Evolutionary conservation across 2,797 vertebrate genomes (phyloP).

Genomic region (Chaenodraco wilsoni): DNA sequence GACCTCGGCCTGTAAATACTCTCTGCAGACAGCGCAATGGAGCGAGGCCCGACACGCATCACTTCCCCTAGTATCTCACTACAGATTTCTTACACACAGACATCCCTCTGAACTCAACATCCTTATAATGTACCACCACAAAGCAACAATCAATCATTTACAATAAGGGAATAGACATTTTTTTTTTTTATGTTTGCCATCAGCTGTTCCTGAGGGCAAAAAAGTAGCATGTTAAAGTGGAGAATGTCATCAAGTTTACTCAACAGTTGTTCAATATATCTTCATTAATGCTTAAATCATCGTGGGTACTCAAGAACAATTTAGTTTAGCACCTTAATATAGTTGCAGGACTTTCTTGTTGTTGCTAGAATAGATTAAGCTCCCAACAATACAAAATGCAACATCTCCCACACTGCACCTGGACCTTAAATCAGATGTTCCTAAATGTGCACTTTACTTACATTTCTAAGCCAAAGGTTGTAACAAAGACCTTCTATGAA

Average conservation of each 20-base stretch:
- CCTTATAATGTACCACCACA: conserved; percentile 16
- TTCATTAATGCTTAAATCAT: too few relatives aligned
- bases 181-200: conserved; percentile 19
- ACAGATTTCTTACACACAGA: conserved; percentile 38
- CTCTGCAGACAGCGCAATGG: conserved; percentile 73
- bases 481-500: neutral
- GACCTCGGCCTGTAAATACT: conserved; percentile 65
- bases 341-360: neutral
- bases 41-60: conserved; percentile 54
- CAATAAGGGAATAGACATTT: conserved; percentile 29
- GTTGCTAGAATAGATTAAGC: too few relatives aligned
- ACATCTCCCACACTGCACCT: too few relatives aligned
- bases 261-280: neutral
- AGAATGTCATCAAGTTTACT: neutral
- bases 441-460: neutral
- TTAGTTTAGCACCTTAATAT: neutral
- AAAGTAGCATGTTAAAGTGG: conserved; percentile 20
- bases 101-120: conserved; percentile 31
- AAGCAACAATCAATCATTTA: conserved; percentile 55
- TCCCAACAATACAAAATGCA: too few relatives aligned
- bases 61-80: conserved; percentile 61
- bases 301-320: neutral
- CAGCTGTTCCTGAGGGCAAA: conserved; percentile 12
- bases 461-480: neutral
- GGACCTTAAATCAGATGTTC: neutral